Evolutionary conservation across 2,113 vertebrate species (phyloP).

Genomic region (Rhea pennata): DNA sequence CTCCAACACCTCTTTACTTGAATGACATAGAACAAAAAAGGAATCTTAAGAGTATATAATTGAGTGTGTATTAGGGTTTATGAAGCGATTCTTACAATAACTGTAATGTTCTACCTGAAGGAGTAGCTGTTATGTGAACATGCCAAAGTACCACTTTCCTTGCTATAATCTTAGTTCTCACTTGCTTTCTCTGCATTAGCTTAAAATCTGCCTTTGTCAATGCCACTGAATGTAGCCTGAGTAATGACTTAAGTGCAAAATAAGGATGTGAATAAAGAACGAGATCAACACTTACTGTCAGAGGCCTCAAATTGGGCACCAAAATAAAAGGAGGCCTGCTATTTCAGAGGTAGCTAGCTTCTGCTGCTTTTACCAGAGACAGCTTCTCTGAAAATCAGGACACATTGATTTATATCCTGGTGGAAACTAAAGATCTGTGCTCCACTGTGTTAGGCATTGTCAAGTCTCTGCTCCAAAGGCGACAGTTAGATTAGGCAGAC

Average conservation of each 20-base stretch:
- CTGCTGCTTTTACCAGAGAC: background rate
- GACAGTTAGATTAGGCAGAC: background rate
- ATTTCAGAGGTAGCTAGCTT: background rate
- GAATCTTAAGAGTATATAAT: conserved; percentile 74
- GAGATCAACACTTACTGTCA: conserved; percentile 33
- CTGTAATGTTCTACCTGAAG: conserved; percentile 62
- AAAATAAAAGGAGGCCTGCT: background rate
- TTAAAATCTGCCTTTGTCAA: conserved; percentile 41
- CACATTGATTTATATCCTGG: background rate
- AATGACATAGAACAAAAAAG: conserved; percentile 63
- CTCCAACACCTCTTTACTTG: conserved; percentile 71
- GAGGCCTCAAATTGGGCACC: background rate
- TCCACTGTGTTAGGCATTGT: background rate
- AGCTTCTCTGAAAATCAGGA: background rate
- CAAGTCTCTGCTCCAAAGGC: background rate
- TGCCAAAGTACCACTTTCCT: conserved; percentile 45
- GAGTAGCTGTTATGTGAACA: conserved; percentile 68
- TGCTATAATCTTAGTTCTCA: conserved; percentile 54
- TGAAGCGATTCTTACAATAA: conserved; percentile 70
- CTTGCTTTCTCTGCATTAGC: conserved; percentile 54
- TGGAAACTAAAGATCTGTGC: background rate
- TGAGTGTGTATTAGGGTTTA: conserved; percentile 72
- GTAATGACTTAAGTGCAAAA: conserved; percentile 56
- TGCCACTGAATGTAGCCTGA: conserved; percentile 33
- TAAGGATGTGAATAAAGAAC: conserved; percentile 38